A percentile compares a stretch with the other conserved stretches of the same genome.
Evolutionary conservation across 2,797 vertebrate species (phyloP).

Genomic region (Poecilia velifera): DNA sequence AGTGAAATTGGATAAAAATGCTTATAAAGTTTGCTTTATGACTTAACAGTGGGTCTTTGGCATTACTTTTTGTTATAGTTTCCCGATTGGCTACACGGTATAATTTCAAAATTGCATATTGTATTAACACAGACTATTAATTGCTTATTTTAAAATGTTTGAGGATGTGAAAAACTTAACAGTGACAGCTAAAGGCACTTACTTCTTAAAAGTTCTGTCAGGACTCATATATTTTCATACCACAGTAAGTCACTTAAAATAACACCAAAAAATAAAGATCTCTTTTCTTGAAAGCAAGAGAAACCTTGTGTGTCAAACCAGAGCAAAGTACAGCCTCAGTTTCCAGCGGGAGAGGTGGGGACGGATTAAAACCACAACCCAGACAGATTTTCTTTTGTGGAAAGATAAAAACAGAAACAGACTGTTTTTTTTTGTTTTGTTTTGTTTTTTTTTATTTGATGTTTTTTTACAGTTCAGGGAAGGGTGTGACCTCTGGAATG

Average conservation of each 20-base stretch:
- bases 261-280: constrained; percentile 18
- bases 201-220: neutral
- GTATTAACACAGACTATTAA: neutral
- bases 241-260: neutral
- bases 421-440: constrained; percentile 27
- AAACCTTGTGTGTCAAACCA: constrained; percentile 25
- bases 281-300: constrained; percentile 31
- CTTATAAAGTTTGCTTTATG: too few relatives aligned
- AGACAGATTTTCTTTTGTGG: constrained; percentile 59
- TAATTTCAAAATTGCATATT: neutral
- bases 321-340: constrained; percentile 38
- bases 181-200: neutral
- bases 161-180: neutral
- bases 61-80: constrained; percentile 4
- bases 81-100: neutral
- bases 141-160: neutral
- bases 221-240: neutral
- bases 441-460: constrained; percentile 29
- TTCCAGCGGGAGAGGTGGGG: constrained; percentile 67
- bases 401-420: constrained; percentile 54
- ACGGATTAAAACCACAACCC: constrained; percentile 58
- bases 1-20: neutral
- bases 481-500: constrained; percentile 48
- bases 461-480: constrained; percentile 47
- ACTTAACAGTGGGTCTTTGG: too few relatives aligned